Evolutionary conservation across 1,140 invertebrate genomes (phyloP).

Genomic region (Ooceraea biroi): DNA sequence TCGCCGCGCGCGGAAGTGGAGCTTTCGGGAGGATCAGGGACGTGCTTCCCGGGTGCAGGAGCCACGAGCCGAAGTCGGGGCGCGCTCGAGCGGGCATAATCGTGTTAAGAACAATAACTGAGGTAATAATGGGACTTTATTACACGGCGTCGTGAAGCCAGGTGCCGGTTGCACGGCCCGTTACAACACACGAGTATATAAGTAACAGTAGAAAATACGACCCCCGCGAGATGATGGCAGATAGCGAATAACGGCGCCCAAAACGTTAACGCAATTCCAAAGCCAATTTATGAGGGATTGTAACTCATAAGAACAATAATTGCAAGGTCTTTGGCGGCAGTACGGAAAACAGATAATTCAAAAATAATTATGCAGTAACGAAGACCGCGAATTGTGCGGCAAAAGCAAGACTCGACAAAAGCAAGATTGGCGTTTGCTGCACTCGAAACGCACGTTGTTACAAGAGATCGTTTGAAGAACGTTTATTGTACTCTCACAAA

Average conservation of each 20-base stretch:
- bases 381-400: background rate
- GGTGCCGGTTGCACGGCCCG: background rate
- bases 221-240: conserved; percentile 32
- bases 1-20: background rate
- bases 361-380: background rate
- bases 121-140: conserved; percentile 53
- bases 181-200: conserved; percentile 44
- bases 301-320: background rate
- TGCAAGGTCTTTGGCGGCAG: background rate
- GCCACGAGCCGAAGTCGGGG: background rate
- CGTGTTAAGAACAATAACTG: conserved; percentile 48
- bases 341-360: background rate
- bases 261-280: conserved; percentile 20
- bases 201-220: conserved; percentile 26
- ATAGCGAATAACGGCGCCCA: conserved; percentile 26
- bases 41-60: background rate
- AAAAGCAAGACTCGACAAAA: background rate
- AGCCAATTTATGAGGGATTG: background rate
- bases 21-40: conserved; percentile 19
- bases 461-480: background rate
- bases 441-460: background rate
- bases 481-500: no score
- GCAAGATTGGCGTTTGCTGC: no score
- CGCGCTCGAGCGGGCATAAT: conserved; percentile 46
- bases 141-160: conserved; percentile 31